These are phyloP conservation scores for Alloplasta piceator DNA, from an alignment of 2,888 invertebrate genomes.

Conservation along the genomic window DNA sequence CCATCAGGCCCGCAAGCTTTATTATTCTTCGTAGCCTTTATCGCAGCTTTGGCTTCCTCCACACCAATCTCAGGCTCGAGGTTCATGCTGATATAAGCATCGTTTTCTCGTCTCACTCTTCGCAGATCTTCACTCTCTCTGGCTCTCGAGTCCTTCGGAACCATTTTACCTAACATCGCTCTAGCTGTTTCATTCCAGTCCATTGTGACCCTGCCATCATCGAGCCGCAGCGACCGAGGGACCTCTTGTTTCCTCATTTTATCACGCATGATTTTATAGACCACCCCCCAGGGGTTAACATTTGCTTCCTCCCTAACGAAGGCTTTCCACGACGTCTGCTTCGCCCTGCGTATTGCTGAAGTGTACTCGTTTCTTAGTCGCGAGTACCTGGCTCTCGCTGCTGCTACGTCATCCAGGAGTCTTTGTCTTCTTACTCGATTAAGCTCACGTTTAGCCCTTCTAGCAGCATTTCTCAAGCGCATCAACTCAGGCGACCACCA, in stretches of 20 bases:
- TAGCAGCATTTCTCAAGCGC: background rate
- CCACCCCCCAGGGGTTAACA: slow-evolving; percentile 31
- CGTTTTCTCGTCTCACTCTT: slow-evolving; percentile 8
- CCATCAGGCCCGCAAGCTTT: no score
- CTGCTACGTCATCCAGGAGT: background rate
- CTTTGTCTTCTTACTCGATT: background rate
- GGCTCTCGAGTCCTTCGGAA: slow-evolving; percentile 52
- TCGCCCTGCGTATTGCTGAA: background rate
- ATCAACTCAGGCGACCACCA: slow-evolving; percentile 28
- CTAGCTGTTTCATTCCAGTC: slow-evolving; percentile 52
- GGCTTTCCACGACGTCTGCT: slow-evolving; percentile 16
- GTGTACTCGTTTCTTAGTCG: slow-evolving; percentile 20
- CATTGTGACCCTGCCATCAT: slow-evolving; percentile 27
- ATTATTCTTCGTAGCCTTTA: no score
- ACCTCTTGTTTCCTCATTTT: background rate
- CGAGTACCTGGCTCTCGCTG: background rate
- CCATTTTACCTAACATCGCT: slow-evolving; percentile 33
- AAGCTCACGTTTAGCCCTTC: background rate
- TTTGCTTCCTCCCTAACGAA: slow-evolving; percentile 27
- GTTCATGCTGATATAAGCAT: background rate
- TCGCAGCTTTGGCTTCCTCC: no score
- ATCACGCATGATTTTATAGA: slow-evolving; percentile 25
- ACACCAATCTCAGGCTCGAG: no score
- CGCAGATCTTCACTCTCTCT: slow-evolving; percentile 20
- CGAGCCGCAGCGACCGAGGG: background rate